phyloP scores from a whole-genome alignment of 2,797 vertebrate species.

The Karalla daura region DNA sequence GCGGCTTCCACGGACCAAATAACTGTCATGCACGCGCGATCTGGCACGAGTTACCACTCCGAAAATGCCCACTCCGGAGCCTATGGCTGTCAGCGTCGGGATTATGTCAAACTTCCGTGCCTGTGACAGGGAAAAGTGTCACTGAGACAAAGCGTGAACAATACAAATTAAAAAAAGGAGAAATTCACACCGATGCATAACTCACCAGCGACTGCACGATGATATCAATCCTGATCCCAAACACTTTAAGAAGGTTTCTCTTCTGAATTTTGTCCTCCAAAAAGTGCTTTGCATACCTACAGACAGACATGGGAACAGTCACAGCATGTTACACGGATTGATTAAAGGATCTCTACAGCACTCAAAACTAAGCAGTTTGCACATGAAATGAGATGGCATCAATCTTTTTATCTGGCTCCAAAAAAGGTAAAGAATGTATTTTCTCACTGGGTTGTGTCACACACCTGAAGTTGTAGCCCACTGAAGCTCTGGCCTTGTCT shows the following conservation, averaged over 20 bases:
- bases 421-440: neutral
- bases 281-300: conserved; percentile 92
- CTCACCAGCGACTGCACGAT: conserved; percentile 92
- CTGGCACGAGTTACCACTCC: conserved; percentile 91
- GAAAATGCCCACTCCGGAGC: conserved; percentile 97
- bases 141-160: neutral
- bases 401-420: neutral
- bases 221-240: conserved; percentile 93
- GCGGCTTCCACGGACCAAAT: too few relatives aligned
- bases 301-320: conserved; percentile 1
- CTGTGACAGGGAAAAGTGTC: conserved; percentile 69
- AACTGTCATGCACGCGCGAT: too few relatives aligned
- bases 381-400: neutral
- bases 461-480: conserved; percentile 97
- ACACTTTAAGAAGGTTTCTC: conserved; percentile 94
- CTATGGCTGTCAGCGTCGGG: conserved; percentile 95
- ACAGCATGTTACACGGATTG: neutral
- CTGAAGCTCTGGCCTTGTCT: conserved; percentile 79
- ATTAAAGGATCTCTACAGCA: too few relatives aligned
- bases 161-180: neutral
- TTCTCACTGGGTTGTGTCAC: neutral
- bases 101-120: conserved; percentile 98
- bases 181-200: neutral
- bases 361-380: too few relatives aligned
- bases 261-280: conserved; percentile 78